These are phyloP conservation scores for Rhizomys pruinosus DNA, from an alignment of 2,113 vertebrate genomes.

Conservation along the genomic window DNA sequence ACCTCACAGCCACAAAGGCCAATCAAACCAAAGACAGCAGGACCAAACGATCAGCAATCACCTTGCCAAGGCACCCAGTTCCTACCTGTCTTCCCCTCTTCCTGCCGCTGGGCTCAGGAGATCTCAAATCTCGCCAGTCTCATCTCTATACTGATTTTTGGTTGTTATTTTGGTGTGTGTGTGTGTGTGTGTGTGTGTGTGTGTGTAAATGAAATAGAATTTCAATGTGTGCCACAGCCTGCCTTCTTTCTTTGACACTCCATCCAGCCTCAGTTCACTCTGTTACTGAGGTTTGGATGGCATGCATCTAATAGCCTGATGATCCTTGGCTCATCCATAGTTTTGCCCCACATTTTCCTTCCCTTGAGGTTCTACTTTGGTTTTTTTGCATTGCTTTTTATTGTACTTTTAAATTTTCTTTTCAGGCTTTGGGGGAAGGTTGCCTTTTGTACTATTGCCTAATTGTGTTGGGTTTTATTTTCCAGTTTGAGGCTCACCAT, in stretches of 20 bases:
- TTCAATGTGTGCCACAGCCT: background rate
- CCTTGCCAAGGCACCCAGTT: too few species aligned
- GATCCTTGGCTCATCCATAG: background rate
- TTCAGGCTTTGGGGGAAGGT: too few species aligned
- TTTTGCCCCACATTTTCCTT: background rate
- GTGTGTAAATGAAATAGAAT: background rate
- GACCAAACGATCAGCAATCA: too few species aligned
- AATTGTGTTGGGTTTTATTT: background rate
- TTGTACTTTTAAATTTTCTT: background rate
- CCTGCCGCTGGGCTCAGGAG: too few species aligned
- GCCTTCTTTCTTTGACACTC: background rate
- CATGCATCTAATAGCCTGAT: background rate
- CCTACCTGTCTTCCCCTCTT: too few species aligned
- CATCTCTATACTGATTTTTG: background rate
- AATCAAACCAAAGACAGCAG: too few species aligned
- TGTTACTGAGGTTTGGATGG: background rate
- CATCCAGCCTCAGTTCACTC: background rate
- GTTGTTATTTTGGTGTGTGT: background rate
- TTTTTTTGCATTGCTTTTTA: background rate
- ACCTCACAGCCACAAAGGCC: too few species aligned
- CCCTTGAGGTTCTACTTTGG: background rate
- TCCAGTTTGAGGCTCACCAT: background rate
- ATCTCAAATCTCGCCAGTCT: background rate
- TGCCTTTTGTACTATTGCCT: background rate
- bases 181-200: background rate